A percentile compares a stretch with the other conserved stretches of the same genome.
phyloP scores from a whole-genome alignment of 2,113 vertebrate species.

The Lepisosteus oculatus region DNA sequence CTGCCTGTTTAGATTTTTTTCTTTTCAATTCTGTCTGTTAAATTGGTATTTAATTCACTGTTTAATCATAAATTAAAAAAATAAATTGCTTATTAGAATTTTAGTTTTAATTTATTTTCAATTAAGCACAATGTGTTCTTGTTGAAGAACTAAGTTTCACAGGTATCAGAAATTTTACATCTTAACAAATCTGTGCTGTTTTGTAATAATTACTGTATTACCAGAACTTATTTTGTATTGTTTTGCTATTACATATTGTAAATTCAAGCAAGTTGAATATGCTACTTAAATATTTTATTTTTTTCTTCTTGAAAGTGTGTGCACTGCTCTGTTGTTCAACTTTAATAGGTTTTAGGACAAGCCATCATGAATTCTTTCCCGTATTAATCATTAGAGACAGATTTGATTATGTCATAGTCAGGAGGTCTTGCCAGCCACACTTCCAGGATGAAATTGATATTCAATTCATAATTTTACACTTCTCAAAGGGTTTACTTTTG shows the following conservation, averaged over 20 bases:
- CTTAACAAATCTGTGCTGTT: too few relatives aligned
- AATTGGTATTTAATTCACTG: constrained; percentile 8
- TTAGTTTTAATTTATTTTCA: too few relatives aligned
- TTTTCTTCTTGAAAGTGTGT: background rate
- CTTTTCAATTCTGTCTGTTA: constrained; percentile 2
- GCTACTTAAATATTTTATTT: background rate
- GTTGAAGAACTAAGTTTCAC: too few relatives aligned
- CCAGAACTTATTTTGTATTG: background rate
- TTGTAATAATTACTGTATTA: too few relatives aligned
- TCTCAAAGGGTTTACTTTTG: constrained; percentile 1
- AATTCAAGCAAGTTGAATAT: background rate
- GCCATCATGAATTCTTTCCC: background rate
- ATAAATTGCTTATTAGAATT: too few relatives aligned
- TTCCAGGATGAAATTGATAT: constrained; percentile 6
- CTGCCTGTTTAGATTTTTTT: constrained; percentile 9
- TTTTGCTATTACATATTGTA: background rate
- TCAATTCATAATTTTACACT: constrained; percentile 1
- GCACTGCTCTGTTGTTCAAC: background rate
- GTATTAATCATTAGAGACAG: constrained; percentile 5
- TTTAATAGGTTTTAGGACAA: background rate
- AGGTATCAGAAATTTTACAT: too few relatives aligned
- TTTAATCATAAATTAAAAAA: constrained; percentile 12
- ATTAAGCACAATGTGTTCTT: too few relatives aligned
- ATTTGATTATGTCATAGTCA: background rate
- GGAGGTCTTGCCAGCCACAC: background rate